A percentile compares a stretch with the other conserved stretches of the same genome.
These are phyloP conservation scores for Caenorhabditis uteleia DNA, from an alignment of 2,888 invertebrate species.

Conservation along the genomic window DNA sequence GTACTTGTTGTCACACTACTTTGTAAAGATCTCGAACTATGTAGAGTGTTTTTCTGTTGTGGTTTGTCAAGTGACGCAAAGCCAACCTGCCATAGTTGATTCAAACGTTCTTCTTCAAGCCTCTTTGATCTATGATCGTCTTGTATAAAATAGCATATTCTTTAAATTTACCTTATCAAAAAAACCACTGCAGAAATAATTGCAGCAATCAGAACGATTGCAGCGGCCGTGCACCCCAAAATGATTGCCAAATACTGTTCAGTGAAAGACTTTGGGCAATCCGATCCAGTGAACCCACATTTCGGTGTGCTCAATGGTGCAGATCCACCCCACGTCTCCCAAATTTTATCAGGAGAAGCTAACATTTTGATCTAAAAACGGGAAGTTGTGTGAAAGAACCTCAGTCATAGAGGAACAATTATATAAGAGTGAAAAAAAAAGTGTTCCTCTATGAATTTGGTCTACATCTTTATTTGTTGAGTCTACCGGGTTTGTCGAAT, in stretches of 20 bases:
- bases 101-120: constrained; percentile 43
- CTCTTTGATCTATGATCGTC: constrained; percentile 35
- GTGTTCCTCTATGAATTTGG: constrained; percentile 1
- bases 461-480: constrained; percentile 17
- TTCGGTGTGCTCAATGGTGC: constrained; percentile 27
- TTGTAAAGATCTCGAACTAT: constrained; percentile 40
- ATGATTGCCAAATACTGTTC: constrained; percentile 46
- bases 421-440: constrained; percentile 8
- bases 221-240: constrained; percentile 35
- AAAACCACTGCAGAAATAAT: constrained; percentile 30
- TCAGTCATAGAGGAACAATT: constrained; percentile 1
- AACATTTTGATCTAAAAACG: constrained; percentile 18
- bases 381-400: too few species aligned
- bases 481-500: constrained; percentile 31
- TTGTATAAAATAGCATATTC: neutral
- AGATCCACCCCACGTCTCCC: constrained; percentile 27
- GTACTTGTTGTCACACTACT: constrained; percentile 49
- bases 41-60: constrained; percentile 24
- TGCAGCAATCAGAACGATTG: constrained; percentile 17
- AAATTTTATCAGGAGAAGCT: constrained; percentile 4
- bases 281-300: constrained; percentile 30
- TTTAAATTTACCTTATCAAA: too few species aligned
- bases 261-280: constrained; percentile 41
- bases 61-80: constrained; percentile 36
- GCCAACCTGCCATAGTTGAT: constrained; percentile 47